Evolutionary conservation across 1,140 invertebrate species (phyloP).

Genomic region (Orchesella cincta): DNA sequence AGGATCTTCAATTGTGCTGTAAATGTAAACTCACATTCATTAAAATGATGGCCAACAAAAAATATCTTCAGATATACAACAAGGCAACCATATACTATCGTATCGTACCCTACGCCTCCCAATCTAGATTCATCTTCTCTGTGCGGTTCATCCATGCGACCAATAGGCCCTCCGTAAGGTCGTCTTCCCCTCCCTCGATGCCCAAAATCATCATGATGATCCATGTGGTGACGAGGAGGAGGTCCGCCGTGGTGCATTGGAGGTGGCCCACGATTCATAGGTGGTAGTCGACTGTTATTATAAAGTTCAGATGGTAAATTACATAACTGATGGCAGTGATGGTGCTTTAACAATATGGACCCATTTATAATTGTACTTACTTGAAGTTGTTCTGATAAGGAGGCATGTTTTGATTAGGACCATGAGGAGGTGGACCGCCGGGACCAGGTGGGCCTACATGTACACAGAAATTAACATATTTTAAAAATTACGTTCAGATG

Average conservation of each 20-base stretch:
- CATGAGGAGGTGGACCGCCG: background rate
- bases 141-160: background rate
- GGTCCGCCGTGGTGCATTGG: slow-evolving; percentile 27
- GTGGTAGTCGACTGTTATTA: background rate
- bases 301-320: background rate
- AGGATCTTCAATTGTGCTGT: slow-evolving; percentile 74
- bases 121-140: slow-evolving; percentile 36
- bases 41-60: background rate
- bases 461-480: background rate
- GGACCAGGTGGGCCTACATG: background rate
- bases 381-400: background rate
- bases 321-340: too few species aligned
- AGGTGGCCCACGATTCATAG: background rate
- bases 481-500: too few species aligned
- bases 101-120: slow-evolving; percentile 36
- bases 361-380: background rate
- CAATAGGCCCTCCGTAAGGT: background rate
- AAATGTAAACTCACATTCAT: slow-evolving; percentile 45
- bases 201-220: background rate
- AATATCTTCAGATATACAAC: background rate
- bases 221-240: slow-evolving; percentile 24
- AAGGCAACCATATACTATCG: background rate
- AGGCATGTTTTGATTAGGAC: slow-evolving; percentile 4
- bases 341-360: too few species aligned
- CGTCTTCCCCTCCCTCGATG: slow-evolving; percentile 5